Percentiles rank a stretch among this genome's conserved stretches.
These are phyloP conservation scores for Cacatua alba DNA, from an alignment of 2,113 vertebrate genomes.

Conservation along the genomic window DNA sequence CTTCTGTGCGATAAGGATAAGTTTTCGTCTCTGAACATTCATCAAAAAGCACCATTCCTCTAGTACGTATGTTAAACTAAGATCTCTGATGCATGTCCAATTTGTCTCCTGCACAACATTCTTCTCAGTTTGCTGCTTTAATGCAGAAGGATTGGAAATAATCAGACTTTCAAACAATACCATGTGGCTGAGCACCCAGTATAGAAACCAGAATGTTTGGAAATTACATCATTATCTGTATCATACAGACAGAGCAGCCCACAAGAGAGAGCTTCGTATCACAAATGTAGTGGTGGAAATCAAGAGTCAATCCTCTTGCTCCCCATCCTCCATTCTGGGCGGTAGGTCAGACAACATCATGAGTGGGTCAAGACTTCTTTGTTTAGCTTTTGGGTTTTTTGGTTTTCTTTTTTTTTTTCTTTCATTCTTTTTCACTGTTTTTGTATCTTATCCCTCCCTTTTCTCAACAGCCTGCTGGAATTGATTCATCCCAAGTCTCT, in stretches of 20 bases:
- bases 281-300: not conserved
- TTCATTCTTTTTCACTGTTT: not conserved
- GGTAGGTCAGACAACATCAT: not conserved
- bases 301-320: not conserved
- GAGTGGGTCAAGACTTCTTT: not conserved
- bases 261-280: not conserved
- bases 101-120: conserved; percentile 1
- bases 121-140: not conserved
- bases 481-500: not conserved
- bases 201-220: not conserved
- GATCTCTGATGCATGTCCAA: not conserved
- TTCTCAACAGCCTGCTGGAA: not conserved
- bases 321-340: not conserved
- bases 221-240: not conserved
- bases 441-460: not conserved
- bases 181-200: not conserved
- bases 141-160: not conserved
- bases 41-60: not conserved
- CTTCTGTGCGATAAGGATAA: not conserved
- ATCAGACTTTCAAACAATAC: not conserved
- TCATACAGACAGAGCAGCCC: not conserved
- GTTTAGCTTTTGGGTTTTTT: not conserved
- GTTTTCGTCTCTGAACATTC: not conserved
- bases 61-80: not conserved
- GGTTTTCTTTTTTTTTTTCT: not conserved